phyloP scores from a whole-genome alignment of 2,113 vertebrate species.

The Cairina moschata region DNA sequence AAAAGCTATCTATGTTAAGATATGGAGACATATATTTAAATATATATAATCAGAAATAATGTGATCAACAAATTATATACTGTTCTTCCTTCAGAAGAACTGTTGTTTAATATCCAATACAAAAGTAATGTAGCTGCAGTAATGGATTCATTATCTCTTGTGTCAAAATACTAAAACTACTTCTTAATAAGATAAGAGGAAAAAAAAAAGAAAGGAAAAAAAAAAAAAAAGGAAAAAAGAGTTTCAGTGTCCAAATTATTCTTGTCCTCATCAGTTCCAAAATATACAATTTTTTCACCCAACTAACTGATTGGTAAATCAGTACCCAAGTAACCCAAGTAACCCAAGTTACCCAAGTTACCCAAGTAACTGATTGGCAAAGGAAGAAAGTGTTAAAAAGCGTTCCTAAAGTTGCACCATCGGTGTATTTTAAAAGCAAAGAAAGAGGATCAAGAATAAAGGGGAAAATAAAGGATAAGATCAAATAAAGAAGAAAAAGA shows the following conservation, averaged over 20 bases:
- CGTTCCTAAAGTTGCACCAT: neutral
- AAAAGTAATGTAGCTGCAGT: neutral
- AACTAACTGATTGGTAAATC: neutral
- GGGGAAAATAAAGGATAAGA: neutral
- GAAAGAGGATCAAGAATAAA: neutral
- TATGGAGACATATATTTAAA: neutral
- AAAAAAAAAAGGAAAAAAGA: neutral
- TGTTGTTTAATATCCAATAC: constrained; percentile 1
- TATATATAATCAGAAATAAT: neutral
- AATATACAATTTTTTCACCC: neutral
- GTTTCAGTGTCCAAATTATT: constrained; percentile 22
- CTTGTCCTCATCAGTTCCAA: neutral
- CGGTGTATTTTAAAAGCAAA: neutral
- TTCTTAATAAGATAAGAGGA: neutral
- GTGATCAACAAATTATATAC: neutral
- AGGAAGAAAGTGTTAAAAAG: neutral
- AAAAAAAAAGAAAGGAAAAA: neutral
- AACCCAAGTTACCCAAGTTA: too few species aligned
- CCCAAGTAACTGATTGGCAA: neutral
- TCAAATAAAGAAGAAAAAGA: neutral
- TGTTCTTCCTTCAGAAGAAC: constrained; percentile 5
- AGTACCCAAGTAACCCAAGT: too few species aligned
- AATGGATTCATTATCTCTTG: constrained; percentile 10
- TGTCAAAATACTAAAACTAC: neutral
- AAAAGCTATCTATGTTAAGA: neutral